Evolutionary conservation across 2,797 vertebrate species (phyloP), one percentile per base, ranked within the genome.

Genomic region (Euthynnus affinis): DNA sequence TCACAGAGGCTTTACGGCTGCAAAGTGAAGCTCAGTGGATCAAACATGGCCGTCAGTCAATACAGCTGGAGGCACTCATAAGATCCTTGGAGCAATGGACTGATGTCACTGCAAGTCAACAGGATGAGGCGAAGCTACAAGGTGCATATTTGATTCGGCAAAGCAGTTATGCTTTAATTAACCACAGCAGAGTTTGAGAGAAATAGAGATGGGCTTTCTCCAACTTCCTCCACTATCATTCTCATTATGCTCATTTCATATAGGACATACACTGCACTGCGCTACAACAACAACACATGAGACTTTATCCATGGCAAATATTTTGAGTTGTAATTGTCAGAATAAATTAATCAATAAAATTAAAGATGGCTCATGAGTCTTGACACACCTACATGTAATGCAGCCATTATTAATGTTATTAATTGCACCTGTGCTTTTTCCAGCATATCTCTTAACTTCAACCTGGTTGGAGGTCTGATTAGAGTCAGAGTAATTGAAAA

Each of bases 1-100:
- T 91, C 74, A 23, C 88, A 98, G 97, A 96, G 88, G 97, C 96
- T 40, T 94, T 98, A 82, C 92, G 93, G 55, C 95, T 96, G 70
- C 95, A 96, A 65, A 94, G 70, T 56, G 89, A 91, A 48, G 78
- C 92, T 67, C 77, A 96, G 80, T 91, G 94, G 89, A 82, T 89
- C 78, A 95, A 96, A 85, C 78, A 91, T 20, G 93, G 94, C 76
- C 92, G 53, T 73, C 90, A 92, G 63, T 93, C 95, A 27, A 89
- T 92, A 58, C 92, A 95, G 37, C 94, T 96, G 74, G 95, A 97
- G 66, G 95, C 96, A 71, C 84, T 97, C 6, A 74, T 96, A 52
- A 93, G 88, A 73, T 22, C 90, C 18, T 86, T 98, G 86, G 96
- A 96, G 80, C 90, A 94, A 78, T 94, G 52, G 91, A 87, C 93